These are phyloP conservation scores for Trachelipus rathkii DNA, from an alignment of 1,140 invertebrate species.

Conservation along the genomic window DNA sequence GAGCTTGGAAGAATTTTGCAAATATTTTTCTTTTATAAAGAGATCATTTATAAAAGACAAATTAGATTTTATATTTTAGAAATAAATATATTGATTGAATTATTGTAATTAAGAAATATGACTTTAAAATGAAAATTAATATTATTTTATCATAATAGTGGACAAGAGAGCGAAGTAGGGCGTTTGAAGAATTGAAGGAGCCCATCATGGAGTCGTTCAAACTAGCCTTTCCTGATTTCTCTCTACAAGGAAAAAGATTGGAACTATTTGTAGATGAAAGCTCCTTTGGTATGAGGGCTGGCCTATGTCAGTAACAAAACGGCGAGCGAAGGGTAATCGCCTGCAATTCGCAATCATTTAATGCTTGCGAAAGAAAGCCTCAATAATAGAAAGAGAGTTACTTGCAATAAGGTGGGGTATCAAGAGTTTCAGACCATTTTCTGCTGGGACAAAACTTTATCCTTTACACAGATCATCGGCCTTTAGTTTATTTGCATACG, in stretches of 20 bases:
- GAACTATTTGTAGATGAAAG: background rate
- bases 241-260: background rate
- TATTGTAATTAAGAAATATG: too few species aligned
- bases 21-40: too few species aligned
- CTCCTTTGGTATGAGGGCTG: background rate
- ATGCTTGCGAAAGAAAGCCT: conserved; percentile 8
- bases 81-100: too few species aligned
- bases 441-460: background rate
- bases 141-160: too few species aligned
- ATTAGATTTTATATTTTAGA: too few species aligned
- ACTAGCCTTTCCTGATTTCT: conserved; percentile 3
- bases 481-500: conserved; percentile 14
- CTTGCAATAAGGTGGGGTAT: background rate
- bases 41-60: too few species aligned
- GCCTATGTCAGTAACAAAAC: background rate
- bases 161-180: background rate
- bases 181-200: background rate
- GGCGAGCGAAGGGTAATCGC: background rate
- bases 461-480: conserved; percentile 18
- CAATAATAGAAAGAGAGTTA: conserved; percentile 11
- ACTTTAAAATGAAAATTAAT: too few species aligned
- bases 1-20: too few species aligned
- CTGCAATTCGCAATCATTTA: background rate
- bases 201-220: background rate
- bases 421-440: conserved; percentile 14